Conservation (phyloP, 2,113 vertebrate species). For the Thunnus maccoyii region DNA sequence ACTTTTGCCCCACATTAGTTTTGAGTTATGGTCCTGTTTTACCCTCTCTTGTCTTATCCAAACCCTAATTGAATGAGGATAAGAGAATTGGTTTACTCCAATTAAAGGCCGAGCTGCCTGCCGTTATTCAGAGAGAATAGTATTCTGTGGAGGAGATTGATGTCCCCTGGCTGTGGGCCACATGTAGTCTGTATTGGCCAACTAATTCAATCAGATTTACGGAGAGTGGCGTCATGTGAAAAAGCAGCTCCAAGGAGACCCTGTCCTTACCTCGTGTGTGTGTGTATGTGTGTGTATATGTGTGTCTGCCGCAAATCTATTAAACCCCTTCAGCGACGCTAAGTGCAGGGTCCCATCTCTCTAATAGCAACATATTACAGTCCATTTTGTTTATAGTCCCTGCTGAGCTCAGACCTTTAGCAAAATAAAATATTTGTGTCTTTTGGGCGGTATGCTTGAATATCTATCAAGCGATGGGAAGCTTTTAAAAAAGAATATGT, state of each 20-base stretch:
- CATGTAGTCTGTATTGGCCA: conserved; percentile 67
- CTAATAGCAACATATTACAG: conserved; percentile 72
- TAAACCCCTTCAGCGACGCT: conserved; percentile 57
- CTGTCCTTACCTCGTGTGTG: conserved; percentile 65
- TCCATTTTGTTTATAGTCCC: conserved; percentile 63
- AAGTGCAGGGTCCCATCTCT: conserved; percentile 78
- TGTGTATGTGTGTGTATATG: conserved; percentile 42
- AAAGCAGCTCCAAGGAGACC: conserved; percentile 79
- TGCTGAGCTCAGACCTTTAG: conserved; percentile 25
- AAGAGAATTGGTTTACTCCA: conserved; percentile 79
- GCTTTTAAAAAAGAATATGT: conserved; percentile 44
- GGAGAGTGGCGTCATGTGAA: conserved; percentile 80
- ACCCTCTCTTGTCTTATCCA: conserved; percentile 60
- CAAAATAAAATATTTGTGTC: conserved; percentile 46
- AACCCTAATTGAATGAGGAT: conserved; percentile 81
- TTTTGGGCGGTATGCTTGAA: conserved; percentile 28
- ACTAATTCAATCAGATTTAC: conserved; percentile 82
- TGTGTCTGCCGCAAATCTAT: conserved; percentile 62
- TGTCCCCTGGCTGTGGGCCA: conserved; percentile 74
- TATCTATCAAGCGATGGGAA: conserved; percentile 4
- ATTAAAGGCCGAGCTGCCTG: conserved; percentile 73
- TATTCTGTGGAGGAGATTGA: conserved; percentile 76
- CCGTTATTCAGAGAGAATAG: conserved; percentile 73
- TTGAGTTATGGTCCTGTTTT: conserved; percentile 55
- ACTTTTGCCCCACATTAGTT: conserved; percentile 62